These are phyloP conservation scores for Eledona agricola DNA, from an alignment of 2,888 invertebrate genomes.

Conservation along the genomic window DNA sequence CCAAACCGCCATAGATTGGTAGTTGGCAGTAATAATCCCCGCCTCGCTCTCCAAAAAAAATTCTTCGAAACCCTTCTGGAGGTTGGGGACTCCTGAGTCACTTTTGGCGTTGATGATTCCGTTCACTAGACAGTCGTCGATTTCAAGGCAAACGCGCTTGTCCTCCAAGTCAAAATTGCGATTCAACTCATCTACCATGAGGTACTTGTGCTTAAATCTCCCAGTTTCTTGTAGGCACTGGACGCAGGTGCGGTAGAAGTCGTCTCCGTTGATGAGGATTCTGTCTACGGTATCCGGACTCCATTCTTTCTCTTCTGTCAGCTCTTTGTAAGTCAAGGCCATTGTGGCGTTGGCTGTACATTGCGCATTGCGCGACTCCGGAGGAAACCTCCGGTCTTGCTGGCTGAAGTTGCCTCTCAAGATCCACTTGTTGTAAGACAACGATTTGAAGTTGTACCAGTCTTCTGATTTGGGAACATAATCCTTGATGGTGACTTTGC, in stretches of 20 bases:
- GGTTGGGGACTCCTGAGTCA: conserved; percentile 35
- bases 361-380: conserved; percentile 60
- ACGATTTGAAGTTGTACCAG: conserved; percentile 60
- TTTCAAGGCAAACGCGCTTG: conserved; percentile 50
- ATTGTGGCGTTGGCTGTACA: conserved; percentile 62
- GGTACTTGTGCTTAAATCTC: conserved; percentile 47
- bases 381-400: conserved; percentile 53
- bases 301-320: conserved; percentile 57
- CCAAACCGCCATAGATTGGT: conserved; percentile 68
- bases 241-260: conserved; percentile 59
- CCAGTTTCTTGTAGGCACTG: conserved; percentile 48
- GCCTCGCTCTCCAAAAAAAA: conserved; percentile 54
- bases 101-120: conserved; percentile 50
- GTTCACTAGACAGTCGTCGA: conserved; percentile 57
- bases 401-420: conserved; percentile 58
- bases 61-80: conserved; percentile 43
- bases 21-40: conserved; percentile 68
- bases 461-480: conserved; percentile 51
- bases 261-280: conserved; percentile 61
- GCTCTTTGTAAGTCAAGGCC: conserved; percentile 56
- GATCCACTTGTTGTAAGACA: conserved; percentile 54
- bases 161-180: conserved; percentile 56
- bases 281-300: conserved; percentile 58
- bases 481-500: conserved; percentile 57
- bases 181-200: conserved; percentile 57